Base-by-base conservation (phyloP, 2,888 invertebrate genomes). In the Kryphioiulus occultus region DNA sequence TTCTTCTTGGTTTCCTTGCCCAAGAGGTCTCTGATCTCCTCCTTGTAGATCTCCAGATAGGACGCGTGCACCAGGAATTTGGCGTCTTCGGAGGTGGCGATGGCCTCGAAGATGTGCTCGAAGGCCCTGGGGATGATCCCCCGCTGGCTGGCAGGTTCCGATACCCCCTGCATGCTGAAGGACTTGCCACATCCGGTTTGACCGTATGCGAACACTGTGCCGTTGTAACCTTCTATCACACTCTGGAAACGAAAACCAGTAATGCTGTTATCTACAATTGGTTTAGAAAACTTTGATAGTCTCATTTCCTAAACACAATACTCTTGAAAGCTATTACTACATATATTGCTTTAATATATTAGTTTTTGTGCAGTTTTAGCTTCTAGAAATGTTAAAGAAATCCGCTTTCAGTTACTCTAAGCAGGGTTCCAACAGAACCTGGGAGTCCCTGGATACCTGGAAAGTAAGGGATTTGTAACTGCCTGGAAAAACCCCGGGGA, bases 151-250 rank as follows among this genome's bases (percentile, higher is more conserved):
- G 91, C 90, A 0, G 93, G 93, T 87, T 93, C 92, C 1, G 92
- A 90, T 39, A 94, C 92, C 12, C 96, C 97, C 91, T 96, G 96
- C 97, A 98, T 98, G 17, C 96, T 96, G 91, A 95, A 96, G 0
- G 96, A 96, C 92, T 97, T 98, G 0, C 97, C 97, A 91, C 97
- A 96, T 0, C 97, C 97, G 0, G 97, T 97, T 92, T 97, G 97
- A 0, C 97, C 97, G 91, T 98, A 98, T 0, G 97, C 97, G 92
- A 98, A 97, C 87, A 98, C 96, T 0, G 97, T 97, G 26, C 96
- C 96, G 93, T 97, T 98, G 93, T 97, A 97, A 0, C 97, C 97
- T 91, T 97, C 97, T 88, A 97, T 93, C 0, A 97, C 96, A 89
- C 96, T 96, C 94, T 95, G 92, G 22, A 91, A 90, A 15, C 68